Conservation (phyloP, 2,113 vertebrate species). For the Synodontis membranacea region DNA sequence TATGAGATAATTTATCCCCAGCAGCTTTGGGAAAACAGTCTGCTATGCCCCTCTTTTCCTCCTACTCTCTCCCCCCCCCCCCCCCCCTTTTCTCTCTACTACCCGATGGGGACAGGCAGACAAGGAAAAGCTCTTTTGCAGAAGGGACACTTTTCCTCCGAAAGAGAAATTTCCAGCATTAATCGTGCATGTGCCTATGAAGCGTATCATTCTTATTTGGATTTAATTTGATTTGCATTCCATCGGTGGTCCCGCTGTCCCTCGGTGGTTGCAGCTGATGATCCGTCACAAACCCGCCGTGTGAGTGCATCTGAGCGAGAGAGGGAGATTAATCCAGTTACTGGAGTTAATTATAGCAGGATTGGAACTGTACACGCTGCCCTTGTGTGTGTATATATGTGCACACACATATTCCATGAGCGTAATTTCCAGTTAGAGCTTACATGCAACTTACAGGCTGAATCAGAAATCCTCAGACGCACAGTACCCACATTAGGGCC, state of each 20-base stretch:
- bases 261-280: conserved; percentile 29
- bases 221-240: conserved; percentile 64
- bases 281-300: not conserved
- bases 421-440: not conserved
- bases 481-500: not conserved
- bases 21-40: not conserved
- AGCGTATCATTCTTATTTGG: conserved; percentile 57
- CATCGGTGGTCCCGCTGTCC: conserved; percentile 53
- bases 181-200: conserved; percentile 43
- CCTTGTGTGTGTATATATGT: not conserved
- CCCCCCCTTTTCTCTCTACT: not conserved
- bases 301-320: conserved; percentile 19
- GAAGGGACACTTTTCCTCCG: conserved; percentile 2
- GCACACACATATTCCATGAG: conserved; percentile 6
- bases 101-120: conserved; percentile 1
- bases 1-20: conserved; percentile 18
- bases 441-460: not conserved
- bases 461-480: not conserved
- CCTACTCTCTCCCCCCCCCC: not conserved
- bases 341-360: conserved; percentile 61
- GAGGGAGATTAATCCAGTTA: conserved; percentile 63
- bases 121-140: not conserved
- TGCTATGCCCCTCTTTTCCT: not conserved
- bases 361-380: conserved; percentile 36
- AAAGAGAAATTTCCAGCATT: conserved; percentile 57